phyloP scores from a whole-genome alignment of 2,888 invertebrate genomes.

The Stratiomys singularior region DNA sequence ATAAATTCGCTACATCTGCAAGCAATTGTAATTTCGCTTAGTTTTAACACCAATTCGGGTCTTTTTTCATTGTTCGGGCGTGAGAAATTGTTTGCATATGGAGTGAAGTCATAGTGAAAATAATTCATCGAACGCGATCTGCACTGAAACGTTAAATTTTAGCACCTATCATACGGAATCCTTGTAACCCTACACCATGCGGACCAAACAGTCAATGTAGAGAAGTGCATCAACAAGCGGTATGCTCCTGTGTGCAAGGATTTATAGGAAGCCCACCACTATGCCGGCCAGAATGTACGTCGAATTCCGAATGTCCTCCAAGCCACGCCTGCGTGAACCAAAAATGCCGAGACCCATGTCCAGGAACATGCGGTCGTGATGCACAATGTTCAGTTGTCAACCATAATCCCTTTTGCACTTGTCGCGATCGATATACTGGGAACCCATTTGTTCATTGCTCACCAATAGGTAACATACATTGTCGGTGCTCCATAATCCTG shows the following conservation, averaged over 20 bases:
- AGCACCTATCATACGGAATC: conserved; percentile 67
- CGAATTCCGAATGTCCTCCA: conserved; percentile 79
- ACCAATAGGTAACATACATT: conserved; percentile 67
- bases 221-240: conserved; percentile 77
- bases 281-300: conserved; percentile 80
- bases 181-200: conserved; percentile 79
- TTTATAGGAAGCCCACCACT: conserved; percentile 81
- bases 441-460: conserved; percentile 81
- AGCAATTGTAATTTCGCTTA: too few species aligned
- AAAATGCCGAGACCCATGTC: conserved; percentile 85
- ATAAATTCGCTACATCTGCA: too few species aligned
- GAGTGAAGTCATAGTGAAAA: too few species aligned
- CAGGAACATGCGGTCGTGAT: conserved; percentile 80
- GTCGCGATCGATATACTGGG: conserved; percentile 74
- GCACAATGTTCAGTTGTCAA: conserved; percentile 82
- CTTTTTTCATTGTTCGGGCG: background rate
- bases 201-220: conserved; percentile 83
- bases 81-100: background rate
- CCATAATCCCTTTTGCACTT: conserved; percentile 83
- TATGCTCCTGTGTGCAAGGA: conserved; percentile 76
- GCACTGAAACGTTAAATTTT: conserved; percentile 44
- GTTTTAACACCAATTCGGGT: too few species aligned
- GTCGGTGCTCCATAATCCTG: conserved; percentile 14
- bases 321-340: conserved; percentile 81
- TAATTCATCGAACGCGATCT: too few species aligned